Percentiles rank a stretch among this genome's conserved stretches.
These are phyloP conservation scores for Propsilocerus akamusi DNA, from an alignment of 1,140 invertebrate genomes.

Conservation along the genomic window DNA sequence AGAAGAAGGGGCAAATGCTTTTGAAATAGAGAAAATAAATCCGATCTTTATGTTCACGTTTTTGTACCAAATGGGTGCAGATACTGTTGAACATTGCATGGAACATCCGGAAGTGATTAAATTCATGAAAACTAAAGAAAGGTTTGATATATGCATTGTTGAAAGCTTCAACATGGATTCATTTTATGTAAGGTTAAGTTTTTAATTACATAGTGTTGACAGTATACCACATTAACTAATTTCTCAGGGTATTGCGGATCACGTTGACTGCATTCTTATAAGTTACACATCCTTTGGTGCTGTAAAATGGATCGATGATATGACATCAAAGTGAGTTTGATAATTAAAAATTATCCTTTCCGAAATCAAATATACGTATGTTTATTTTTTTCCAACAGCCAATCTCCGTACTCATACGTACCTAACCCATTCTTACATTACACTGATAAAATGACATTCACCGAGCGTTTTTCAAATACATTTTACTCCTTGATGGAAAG, in stretches of 20 bases:
- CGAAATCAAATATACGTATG: too few species aligned
- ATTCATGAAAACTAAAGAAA: neutral
- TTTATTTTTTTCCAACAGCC: too few species aligned
- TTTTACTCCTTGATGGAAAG: constrained; percentile 14
- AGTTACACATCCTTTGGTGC: neutral
- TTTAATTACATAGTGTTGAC: neutral
- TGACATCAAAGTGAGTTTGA: neutral
- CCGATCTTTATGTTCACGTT: too few species aligned
- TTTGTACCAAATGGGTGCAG: too few species aligned
- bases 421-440: constrained; percentile 25
- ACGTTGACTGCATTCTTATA: neutral
- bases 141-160: neutral
- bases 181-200: neutral
- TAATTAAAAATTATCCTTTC: neutral
- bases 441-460: constrained; percentile 19
- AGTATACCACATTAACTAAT: neutral
- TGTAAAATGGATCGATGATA: neutral
- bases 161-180: neutral
- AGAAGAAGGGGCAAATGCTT: too few species aligned
- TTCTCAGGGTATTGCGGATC: neutral
- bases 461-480: constrained; percentile 22
- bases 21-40: too few species aligned
- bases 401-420: constrained; percentile 27
- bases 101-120: neutral
- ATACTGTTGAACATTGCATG: too few species aligned